These are phyloP conservation scores for Capromys pilorides DNA, from an alignment of 2,797 vertebrate species.

Conservation along the genomic window DNA sequence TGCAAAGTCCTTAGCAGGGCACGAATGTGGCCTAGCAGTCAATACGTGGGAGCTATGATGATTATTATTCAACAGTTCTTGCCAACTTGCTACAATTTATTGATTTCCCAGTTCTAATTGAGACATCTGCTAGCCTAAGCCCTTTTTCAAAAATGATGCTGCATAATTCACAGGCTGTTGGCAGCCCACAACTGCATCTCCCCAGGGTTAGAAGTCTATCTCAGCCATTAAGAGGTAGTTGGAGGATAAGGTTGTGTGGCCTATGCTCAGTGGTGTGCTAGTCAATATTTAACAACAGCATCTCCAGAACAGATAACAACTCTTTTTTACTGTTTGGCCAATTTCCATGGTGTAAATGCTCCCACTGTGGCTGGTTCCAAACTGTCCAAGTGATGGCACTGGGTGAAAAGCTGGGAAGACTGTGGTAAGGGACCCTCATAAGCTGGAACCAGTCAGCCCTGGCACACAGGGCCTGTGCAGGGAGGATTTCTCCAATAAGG, in stretches of 20 bases:
- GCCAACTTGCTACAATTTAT: conserved; percentile 10
- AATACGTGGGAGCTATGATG: background rate
- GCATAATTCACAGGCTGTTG: background rate
- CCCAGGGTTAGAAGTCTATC: background rate
- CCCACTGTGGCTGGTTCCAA: background rate
- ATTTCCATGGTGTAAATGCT: background rate
- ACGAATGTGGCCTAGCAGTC: background rate
- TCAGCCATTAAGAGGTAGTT: background rate
- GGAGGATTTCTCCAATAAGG: background rate
- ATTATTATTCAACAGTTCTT: conserved; percentile 38
- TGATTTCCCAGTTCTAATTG: background rate
- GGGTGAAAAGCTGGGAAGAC: background rate
- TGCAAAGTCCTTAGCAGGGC: background rate
- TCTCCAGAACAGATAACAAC: background rate
- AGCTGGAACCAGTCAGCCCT: background rate
- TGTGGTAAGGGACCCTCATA: background rate
- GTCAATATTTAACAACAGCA: background rate
- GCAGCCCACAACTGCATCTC: conserved; percentile 1
- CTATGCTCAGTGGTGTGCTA: background rate
- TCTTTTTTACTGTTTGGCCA: background rate
- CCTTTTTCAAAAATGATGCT: background rate
- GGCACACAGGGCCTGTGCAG: too few relatives aligned
- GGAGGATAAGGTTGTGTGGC: background rate
- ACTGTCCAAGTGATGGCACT: background rate
- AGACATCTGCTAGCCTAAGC: conserved; percentile 34